phyloP scores from a whole-genome alignment of 1,140 invertebrate species.

The Diorhabda carinulata region DNA sequence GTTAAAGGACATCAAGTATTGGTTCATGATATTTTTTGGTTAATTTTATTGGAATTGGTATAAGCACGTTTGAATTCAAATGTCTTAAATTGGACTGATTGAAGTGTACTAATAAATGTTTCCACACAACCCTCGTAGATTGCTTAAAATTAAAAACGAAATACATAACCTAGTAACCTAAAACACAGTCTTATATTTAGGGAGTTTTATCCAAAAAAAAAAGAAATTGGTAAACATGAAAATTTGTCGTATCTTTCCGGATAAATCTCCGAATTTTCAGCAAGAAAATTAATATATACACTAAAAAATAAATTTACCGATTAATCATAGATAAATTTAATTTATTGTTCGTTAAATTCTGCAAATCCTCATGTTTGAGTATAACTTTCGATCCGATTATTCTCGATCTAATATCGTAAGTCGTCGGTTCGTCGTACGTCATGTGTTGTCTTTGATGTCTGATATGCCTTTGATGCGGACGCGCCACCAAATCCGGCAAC shows the following conservation, averaged over 20 bases:
- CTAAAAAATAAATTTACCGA: conserved; percentile 1
- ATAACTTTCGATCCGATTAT: conserved; percentile 5
- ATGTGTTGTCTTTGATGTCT: conserved; percentile 38
- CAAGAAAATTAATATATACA: background rate
- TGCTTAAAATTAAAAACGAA: background rate
- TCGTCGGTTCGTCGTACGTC: background rate
- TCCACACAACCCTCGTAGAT: no score
- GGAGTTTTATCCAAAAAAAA: no score
- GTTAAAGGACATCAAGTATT: no score
- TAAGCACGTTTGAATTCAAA: no score
- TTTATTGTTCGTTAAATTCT: conserved; percentile 12
- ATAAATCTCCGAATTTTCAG: no score
- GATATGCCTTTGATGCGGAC: conserved; percentile 28
- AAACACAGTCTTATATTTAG: background rate
- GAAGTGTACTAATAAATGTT: no score
- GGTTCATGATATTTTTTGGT: no score
- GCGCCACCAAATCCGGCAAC: conserved; percentile 18
- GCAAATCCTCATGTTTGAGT: conserved; percentile 7
- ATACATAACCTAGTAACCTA: background rate
- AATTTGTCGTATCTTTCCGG: no score
- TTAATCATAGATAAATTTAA: conserved; percentile 12
- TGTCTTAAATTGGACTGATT: no score
- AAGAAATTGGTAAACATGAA: no score
- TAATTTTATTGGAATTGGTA: no score
- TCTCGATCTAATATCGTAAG: conserved; percentile 10